A percentile compares a stretch with the other conserved stretches of the same genome.
phyloP scores from a whole-genome alignment of 1,140 invertebrate species.

The Trichogramma pretiosum region DNA sequence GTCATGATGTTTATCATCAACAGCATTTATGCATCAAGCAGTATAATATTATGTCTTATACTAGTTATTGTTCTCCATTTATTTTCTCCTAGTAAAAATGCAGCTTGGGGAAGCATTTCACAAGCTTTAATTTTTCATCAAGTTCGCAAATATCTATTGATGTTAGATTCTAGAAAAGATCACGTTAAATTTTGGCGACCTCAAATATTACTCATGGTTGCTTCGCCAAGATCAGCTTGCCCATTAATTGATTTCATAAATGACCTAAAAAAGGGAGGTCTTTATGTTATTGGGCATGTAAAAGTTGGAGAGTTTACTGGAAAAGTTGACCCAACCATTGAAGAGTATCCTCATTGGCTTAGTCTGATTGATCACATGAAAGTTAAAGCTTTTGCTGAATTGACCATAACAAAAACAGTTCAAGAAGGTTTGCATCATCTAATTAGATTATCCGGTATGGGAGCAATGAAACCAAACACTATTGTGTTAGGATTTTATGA shows the following conservation, averaged over 20 bases:
- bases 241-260: constrained; percentile 96
- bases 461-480: constrained; percentile 98
- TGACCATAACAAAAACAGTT: constrained; percentile 78
- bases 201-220: constrained; percentile 88
- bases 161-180: constrained; percentile 91
- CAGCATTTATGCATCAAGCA: constrained; percentile 77
- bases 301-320: constrained; percentile 57
- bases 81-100: constrained; percentile 75
- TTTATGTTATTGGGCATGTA: constrained; percentile 92
- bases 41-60: constrained; percentile 77
- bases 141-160: constrained; percentile 89
- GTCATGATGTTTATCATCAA: constrained; percentile 96
- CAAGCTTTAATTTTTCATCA: constrained; percentile 99
- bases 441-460: constrained; percentile 84
- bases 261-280: constrained; percentile 95
- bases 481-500: constrained; percentile 87
- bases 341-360: constrained; percentile 79
- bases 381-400: constrained; percentile 94
- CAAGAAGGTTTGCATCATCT: constrained; percentile 88
- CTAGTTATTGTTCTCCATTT: constrained; percentile 83
- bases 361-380: constrained; percentile 78
- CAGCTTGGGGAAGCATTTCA: constrained; percentile 93
- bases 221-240: constrained; percentile 80
- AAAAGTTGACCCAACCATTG: constrained; percentile 60
- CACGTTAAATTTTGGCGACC: constrained; percentile 99